Evolutionary conservation across 2,113 vertebrate species (phyloP).

Genomic region (Cebidichthys violaceus): DNA sequence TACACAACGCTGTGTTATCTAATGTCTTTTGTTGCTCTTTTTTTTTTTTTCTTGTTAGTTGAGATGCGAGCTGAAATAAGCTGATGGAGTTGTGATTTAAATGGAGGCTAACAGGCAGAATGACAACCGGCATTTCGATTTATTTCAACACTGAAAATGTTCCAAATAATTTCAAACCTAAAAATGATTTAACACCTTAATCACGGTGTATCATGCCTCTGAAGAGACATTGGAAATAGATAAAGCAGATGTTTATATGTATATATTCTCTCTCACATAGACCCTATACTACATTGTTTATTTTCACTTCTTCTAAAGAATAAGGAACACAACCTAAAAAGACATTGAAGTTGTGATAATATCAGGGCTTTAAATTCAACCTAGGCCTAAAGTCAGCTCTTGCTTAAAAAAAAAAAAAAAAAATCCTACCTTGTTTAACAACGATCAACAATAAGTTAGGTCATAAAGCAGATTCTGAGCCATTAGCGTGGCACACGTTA

Average conservation of each 20-base stretch:
- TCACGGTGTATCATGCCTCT: slow-evolving; percentile 1
- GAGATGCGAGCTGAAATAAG: slow-evolving; percentile 38
- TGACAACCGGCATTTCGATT: slow-evolving; percentile 43
- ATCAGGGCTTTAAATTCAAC: neutral
- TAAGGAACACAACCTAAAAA: slow-evolving; percentile 1
- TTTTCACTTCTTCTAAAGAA: neutral
- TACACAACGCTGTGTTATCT: slow-evolving; percentile 24
- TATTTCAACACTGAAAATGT: slow-evolving; percentile 25
- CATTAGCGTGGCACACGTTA: slow-evolving; percentile 48
- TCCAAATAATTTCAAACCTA: slow-evolving; percentile 11
- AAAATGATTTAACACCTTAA: slow-evolving; percentile 22
- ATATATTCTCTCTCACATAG: neutral
- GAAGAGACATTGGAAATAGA: slow-evolving; percentile 8
- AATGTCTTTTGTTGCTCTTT: slow-evolving; percentile 44
- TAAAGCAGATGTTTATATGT: slow-evolving; percentile 1
- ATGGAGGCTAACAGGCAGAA: slow-evolving; percentile 34
- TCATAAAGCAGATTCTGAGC: slow-evolving; percentile 35
- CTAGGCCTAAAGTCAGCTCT: neutral
- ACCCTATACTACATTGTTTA: neutral
- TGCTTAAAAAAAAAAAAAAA: neutral
- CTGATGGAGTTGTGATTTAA: slow-evolving; percentile 49
- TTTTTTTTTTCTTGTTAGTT: slow-evolving; percentile 45
- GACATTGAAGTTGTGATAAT: neutral
- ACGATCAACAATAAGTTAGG: slow-evolving; percentile 29
- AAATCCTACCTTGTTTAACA: neutral